Conservation (phyloP, 2,113 vertebrate genomes). For the Centropus unirufus region DNA sequence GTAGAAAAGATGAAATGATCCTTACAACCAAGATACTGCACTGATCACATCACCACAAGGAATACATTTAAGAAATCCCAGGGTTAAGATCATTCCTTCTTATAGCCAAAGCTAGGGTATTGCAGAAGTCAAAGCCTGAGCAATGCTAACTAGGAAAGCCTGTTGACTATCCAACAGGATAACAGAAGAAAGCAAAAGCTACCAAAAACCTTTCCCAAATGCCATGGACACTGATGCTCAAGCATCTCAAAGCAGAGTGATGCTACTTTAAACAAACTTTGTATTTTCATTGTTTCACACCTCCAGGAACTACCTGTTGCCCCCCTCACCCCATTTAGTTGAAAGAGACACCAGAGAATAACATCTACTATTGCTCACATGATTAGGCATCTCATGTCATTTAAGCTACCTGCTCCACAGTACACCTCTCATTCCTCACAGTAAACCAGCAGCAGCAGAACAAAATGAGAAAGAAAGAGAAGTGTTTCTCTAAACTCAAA, state of each 20-base stretch:
- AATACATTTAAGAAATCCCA: not conserved
- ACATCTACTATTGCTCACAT: not conserved
- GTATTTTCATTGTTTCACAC: not conserved
- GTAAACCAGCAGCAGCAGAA: not conserved
- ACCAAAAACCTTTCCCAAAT: not conserved
- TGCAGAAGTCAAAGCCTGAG: too few relatives aligned
- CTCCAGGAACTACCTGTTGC: too few relatives aligned
- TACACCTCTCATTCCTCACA: not conserved
- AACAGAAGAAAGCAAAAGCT: not conserved
- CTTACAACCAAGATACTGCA: not conserved
- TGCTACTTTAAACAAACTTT: not conserved
- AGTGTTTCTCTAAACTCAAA: not conserved
- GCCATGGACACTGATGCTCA: not conserved
- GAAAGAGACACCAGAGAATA: not conserved
- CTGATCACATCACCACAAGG: not conserved
- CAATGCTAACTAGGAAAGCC: not conserved
- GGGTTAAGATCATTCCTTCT: not conserved
- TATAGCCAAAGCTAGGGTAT: not conserved
- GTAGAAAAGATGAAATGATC: not conserved
- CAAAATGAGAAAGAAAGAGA: not conserved
- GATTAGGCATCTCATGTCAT: not conserved
- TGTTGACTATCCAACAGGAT: not conserved
- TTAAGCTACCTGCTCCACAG: not conserved
- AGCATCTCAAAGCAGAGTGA: not conserved
- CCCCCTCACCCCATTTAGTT: not conserved